These are phyloP conservation scores for Phenganax stokvisi DNA, from an alignment of 92 coral and sea anemone genomes.

Conservation along the genomic window DNA sequence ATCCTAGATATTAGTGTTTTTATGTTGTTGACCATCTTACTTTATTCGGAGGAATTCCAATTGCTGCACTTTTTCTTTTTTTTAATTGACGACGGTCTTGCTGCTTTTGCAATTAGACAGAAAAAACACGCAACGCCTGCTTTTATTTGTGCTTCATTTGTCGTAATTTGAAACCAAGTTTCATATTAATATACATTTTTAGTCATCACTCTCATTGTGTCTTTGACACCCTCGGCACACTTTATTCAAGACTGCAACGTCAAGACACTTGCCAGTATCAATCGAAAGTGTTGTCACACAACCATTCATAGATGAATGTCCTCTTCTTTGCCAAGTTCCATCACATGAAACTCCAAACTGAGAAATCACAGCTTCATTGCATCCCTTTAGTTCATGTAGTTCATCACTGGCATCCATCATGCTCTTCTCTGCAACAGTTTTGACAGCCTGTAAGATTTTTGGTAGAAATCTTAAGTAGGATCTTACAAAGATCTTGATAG, in stretches of 20 bases:
- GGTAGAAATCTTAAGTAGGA: no score
- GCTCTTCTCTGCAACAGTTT: constrained; percentile 34
- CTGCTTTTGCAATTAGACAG: no score
- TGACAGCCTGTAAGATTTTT: neutral
- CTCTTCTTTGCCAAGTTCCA: constrained; percentile 21
- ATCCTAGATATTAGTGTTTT: no score
- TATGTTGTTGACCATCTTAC: no score
- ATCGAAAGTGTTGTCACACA: constrained; percentile 34
- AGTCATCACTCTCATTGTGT: neutral
- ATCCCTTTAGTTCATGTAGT: constrained; percentile 24
- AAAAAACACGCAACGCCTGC: no score
- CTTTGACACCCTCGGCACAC: constrained; percentile 33
- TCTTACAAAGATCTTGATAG: neutral
- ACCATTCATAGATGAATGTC: constrained; percentile 38
- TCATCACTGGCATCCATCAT: constrained; percentile 35
- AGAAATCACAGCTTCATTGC: constrained; percentile 4
- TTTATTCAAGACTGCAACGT: constrained; percentile 34
- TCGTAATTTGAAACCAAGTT: no score
- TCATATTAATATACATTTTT: no score
- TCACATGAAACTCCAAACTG: constrained; percentile 27
- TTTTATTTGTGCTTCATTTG: no score
- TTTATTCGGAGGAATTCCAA: no score
- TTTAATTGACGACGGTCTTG: no score
- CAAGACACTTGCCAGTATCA: constrained; percentile 47
- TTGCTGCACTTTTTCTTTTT: no score